phyloP scores from a whole-genome alignment of 2,888 invertebrate species.

The Eumacrocentrus americanus region DNA sequence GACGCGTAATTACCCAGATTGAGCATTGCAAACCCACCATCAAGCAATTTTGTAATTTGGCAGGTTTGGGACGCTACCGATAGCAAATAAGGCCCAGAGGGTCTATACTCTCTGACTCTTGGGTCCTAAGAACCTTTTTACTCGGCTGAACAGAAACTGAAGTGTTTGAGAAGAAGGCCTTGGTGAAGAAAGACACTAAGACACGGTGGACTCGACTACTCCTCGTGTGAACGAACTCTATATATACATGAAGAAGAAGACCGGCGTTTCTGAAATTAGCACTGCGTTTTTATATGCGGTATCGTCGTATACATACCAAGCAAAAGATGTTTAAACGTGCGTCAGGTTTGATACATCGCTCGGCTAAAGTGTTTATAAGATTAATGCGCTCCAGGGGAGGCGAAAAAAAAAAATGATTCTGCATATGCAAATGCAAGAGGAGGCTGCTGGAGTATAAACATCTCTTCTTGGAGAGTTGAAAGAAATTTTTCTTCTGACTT shows the following conservation, averaged over 20 bases:
- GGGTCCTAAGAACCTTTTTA: not conserved
- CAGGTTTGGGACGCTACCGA: slow-evolving; percentile 32
- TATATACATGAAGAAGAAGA: not conserved
- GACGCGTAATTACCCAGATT: slow-evolving; percentile 46
- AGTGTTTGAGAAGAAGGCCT: not conserved
- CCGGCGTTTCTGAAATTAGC: slow-evolving; percentile 14
- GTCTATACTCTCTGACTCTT: too few species aligned
- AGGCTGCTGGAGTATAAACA: slow-evolving; percentile 1
- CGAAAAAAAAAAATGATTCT: not conserved
- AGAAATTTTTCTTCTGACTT: not conserved
- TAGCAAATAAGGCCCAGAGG: not conserved
- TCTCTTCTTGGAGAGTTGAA: not conserved
- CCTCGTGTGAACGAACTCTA: not conserved
- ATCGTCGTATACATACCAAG: not conserved
- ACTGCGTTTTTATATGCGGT: not conserved
- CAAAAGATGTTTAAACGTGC: slow-evolving; percentile 19
- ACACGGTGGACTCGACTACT: not conserved
- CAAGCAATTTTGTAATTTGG: slow-evolving; percentile 53
- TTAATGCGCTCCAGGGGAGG: slow-evolving; percentile 5
- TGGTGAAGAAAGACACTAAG: too few species aligned
- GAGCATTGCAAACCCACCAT: slow-evolving; percentile 41
- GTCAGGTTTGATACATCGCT: slow-evolving; percentile 16
- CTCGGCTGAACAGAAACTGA: not conserved
- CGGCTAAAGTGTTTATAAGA: slow-evolving; percentile 23
- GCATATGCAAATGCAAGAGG: slow-evolving; percentile 8